Evolutionary conservation across 30 jellyfish, hydroid and myxozoan species (phyloP).

Genomic region (Rhopilema esculentum): DNA sequence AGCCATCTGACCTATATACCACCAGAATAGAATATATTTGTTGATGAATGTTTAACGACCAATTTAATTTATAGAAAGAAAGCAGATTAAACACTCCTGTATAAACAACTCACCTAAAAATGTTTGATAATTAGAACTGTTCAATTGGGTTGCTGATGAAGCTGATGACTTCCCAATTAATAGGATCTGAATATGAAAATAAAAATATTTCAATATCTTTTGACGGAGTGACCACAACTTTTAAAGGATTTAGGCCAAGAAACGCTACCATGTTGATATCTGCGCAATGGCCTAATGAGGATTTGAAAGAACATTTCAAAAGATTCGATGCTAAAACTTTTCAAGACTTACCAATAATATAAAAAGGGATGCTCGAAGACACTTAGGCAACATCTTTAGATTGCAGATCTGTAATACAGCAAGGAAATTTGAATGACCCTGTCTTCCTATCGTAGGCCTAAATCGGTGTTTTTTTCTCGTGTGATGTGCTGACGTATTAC

Average conservation of each 20-base stretch:
- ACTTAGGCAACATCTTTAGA: not conserved
- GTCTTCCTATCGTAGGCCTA: slow-evolving; percentile 17
- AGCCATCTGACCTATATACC: not conserved
- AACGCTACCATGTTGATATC: too few species aligned
- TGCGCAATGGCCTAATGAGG: not conserved
- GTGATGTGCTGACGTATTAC: slow-evolving; percentile 75
- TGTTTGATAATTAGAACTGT: slow-evolving; percentile 72
- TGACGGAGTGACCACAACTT: not conserved
- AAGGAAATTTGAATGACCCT: not conserved
- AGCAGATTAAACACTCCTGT: slow-evolving; percentile 10
- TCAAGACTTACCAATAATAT: not conserved
- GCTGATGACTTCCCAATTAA: slow-evolving; percentile 4
- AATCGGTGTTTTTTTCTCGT: slow-evolving; percentile 31
- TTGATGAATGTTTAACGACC: not conserved
- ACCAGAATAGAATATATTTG: not conserved
- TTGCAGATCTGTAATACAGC: not conserved
- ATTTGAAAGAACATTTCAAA: not conserved
- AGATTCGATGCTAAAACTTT: not conserved
- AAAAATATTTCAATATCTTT: too few species aligned
- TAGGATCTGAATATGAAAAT: slow-evolving; percentile 4
- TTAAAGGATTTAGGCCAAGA: not conserved
- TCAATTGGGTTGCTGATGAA: slow-evolving; percentile 55
- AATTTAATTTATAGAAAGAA: not conserved
- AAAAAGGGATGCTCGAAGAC: not conserved
- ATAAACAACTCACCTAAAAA: slow-evolving; percentile 72